Conservation (phyloP, 2,797 vertebrate genomes). For the Okamejei kenojei region DNA sequence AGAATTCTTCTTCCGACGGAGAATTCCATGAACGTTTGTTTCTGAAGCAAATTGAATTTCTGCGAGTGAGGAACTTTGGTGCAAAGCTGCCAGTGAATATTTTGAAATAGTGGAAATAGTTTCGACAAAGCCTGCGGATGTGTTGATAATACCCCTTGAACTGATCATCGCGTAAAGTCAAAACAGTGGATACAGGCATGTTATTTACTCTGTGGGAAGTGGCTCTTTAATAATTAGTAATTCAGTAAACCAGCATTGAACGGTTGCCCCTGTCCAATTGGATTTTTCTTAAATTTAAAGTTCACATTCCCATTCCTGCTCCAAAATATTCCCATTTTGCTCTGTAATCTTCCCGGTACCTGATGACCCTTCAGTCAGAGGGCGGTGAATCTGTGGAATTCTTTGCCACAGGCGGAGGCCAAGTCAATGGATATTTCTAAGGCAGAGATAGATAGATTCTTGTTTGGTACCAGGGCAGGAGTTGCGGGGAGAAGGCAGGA, state of each 20-base stretch:
- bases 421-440: too few relatives aligned
- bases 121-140: neutral
- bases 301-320: neutral
- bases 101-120: neutral
- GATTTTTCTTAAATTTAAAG: neutral
- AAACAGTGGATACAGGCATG: neutral
- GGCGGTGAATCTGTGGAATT: too few relatives aligned
- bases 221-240: conserved; percentile 26
- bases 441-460: too few relatives aligned
- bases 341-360: neutral
- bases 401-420: too few relatives aligned
- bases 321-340: neutral
- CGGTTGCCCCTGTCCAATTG: neutral
- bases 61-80: neutral
- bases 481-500: too few relatives aligned
- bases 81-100: neutral
- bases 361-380: neutral
- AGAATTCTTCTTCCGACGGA: too few relatives aligned
- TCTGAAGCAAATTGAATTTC: neutral
- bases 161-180: neutral
- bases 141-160: neutral
- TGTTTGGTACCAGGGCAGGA: too few relatives aligned
- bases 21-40: neutral
- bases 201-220: conserved; percentile 14
- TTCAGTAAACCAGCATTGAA: neutral